Percentiles rank a stretch among this genome's conserved stretches.
phyloP scores from a whole-genome alignment of 2,797 vertebrate genomes.

The Lycodopsis pacificus region DNA sequence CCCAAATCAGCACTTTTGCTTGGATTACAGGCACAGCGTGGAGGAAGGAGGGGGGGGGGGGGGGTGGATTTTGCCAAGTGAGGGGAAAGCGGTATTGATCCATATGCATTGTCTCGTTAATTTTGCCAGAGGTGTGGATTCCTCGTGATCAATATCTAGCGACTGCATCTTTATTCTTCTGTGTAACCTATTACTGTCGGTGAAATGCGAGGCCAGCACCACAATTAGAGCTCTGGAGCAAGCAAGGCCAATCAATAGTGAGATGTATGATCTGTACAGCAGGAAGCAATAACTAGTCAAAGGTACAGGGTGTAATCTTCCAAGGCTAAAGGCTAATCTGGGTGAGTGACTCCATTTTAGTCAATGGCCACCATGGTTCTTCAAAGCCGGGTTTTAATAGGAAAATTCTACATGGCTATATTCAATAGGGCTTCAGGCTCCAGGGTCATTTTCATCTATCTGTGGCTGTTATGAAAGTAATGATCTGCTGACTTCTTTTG shows the following conservation, averaged over 20 bases:
- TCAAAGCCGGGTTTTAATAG: slow-evolving; percentile 64
- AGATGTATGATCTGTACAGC: slow-evolving; percentile 80
- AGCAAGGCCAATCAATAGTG: slow-evolving; percentile 86
- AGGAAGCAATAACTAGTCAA: slow-evolving; percentile 82
- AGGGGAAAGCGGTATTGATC: slow-evolving; percentile 88
- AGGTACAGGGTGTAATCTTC: slow-evolving; percentile 69
- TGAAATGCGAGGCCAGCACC: slow-evolving; percentile 90
- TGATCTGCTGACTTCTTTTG: slow-evolving; percentile 43
- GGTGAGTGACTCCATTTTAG: slow-evolving; percentile 61
- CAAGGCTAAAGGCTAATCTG: slow-evolving; percentile 82
- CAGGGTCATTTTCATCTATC: slow-evolving; percentile 64
- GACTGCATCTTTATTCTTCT: slow-evolving; percentile 93
- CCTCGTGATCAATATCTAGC: slow-evolving; percentile 91
- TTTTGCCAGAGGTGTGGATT: slow-evolving; percentile 93
- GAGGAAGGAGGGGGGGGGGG: background rate
- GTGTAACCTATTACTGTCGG: slow-evolving; percentile 93
- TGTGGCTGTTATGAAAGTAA: slow-evolving; percentile 55
- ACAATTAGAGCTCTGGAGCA: slow-evolving; percentile 92
- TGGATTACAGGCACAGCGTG: slow-evolving; percentile 39
- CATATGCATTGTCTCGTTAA: slow-evolving; percentile 93
- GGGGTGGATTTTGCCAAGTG: slow-evolving; percentile 51
- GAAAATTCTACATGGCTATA: slow-evolving; percentile 29
- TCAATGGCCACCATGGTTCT: slow-evolving; percentile 54
- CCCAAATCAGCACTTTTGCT: slow-evolving; percentile 71
- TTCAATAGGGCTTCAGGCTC: slow-evolving; percentile 23